Base-by-base conservation (phyloP, 2,888 invertebrate genomes). In the Acrocyrtus sp. region DNA sequence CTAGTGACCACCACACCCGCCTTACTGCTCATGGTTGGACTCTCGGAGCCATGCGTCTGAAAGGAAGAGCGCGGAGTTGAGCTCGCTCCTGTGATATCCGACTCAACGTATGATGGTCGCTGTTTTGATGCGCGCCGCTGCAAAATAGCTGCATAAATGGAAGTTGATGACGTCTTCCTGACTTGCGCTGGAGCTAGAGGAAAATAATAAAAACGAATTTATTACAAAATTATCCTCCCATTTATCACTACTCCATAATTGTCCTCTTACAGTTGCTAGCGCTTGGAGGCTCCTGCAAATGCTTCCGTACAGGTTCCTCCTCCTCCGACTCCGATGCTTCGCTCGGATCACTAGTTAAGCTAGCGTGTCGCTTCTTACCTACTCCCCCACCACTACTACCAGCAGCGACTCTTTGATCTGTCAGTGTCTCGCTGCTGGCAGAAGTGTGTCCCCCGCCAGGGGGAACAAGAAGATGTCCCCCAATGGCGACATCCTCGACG, bases 1-100 rank as follows among this genome's bases (percentile, higher is more conserved):
- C 95, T 95, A 1, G 95, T 95, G 67, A 96, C 94, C 60, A 95
- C 95, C 6, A 95, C 94, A 0, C 95, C 95, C 1, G 93, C 94
- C 84, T 92, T 92, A 78, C 88, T 88, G n/a, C 87, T 86, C 81
- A 88, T 87, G 78, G 86, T 87, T 0, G 88, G 87, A 1, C 87
- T 86, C 80, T 89, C 89, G 1, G 83, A 82, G 67, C 87, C 87
- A 63, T 81, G 81, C 0, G 82, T 82, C 81, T 88, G 88, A 82
- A 90, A 88, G 80, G 89, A 89, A 53, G 89, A 87, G 50, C 90
- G 83, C 1, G 88, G 87, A 6, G 89, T 88, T 58, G 85, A 84
- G 34, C 84, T 84, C 80, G 83, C 77, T 4, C 83, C 82, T 0
- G 72, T 72, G 67, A 78, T 74, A 53, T 82, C 82, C 5, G 81